A percentile compares a stretch with the other conserved stretches of the same genome.
Evolutionary conservation across 2,113 vertebrate genomes (phyloP).

Genomic region (Megaceryle maxima): DNA sequence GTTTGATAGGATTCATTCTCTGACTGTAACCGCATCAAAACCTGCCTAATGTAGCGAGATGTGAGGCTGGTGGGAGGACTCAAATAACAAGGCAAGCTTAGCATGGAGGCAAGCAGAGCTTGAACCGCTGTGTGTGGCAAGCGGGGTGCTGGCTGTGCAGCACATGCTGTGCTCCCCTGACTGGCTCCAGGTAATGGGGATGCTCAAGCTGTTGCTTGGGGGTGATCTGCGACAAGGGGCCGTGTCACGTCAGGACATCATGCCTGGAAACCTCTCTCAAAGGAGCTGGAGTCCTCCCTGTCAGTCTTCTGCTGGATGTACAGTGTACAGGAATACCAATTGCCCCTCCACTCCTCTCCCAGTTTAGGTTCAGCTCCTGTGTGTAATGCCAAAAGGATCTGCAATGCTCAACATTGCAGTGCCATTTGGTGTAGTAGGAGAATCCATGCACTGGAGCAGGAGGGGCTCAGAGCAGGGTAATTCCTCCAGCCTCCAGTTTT

Average conservation of each 20-base stretch:
- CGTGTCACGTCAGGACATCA: accelerated
- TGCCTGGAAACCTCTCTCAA: not conserved
- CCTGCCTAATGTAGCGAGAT: not conserved
- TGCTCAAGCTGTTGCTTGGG: not conserved
- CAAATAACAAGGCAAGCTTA: not conserved
- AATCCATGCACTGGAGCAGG: not conserved
- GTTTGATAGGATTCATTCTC: conserved; percentile 17
- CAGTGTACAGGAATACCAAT: no score
- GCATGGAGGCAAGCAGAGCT: not conserved
- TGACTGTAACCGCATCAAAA: not conserved
- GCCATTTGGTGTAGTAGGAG: not conserved
- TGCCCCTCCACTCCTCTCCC: not conserved
- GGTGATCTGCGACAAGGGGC: not conserved
- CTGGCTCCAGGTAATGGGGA: not conserved
- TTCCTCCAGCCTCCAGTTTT: not conserved
- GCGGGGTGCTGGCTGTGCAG: not conserved
- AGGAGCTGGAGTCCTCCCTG: not conserved
- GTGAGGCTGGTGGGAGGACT: not conserved
- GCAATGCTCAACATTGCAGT: accelerated
- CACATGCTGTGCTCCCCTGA: accelerated
- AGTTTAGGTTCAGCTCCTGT: not conserved
- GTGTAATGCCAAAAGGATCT: not conserved
- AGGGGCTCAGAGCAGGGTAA: not conserved
- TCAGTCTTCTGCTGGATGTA: not conserved
- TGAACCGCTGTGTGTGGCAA: not conserved